A percentile compares a stretch with the other conserved stretches of the same genome.
Evolutionary conservation across 1,140 invertebrate species (phyloP).

Genomic region (Marisa cornuarietis): DNA sequence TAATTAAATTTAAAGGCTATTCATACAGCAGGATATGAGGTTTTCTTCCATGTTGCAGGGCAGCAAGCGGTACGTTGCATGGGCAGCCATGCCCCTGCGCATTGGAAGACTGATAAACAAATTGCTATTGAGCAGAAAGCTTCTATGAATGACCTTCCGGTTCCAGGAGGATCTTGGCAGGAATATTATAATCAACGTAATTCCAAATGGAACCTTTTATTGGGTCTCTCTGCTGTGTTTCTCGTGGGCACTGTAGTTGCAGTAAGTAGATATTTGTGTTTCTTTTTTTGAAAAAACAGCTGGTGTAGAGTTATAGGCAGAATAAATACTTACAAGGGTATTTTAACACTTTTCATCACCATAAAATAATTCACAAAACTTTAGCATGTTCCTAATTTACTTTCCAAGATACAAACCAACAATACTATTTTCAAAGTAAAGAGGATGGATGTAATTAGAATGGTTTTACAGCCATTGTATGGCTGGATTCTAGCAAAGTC

Average conservation of each 20-base stretch:
- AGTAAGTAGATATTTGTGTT: constrained; percentile 32
- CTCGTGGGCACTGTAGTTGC: constrained; percentile 24
- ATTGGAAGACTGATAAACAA: constrained; percentile 41
- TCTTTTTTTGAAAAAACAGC: no score
- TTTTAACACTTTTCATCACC: neutral
- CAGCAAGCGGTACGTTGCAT: constrained; percentile 31
- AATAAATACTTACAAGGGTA: neutral
- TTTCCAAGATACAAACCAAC: no score
- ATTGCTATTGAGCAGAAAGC: constrained; percentile 39
- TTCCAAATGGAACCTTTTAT: constrained; percentile 34
- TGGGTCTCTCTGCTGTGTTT: constrained; percentile 11
- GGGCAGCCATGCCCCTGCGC: constrained; percentile 37
- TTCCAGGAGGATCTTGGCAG: constrained; percentile 54
- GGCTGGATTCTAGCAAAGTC: no score
- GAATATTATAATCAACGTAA: constrained; percentile 38
- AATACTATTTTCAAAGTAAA: no score
- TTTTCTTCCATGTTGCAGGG: constrained; percentile 10
- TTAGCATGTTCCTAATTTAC: no score
- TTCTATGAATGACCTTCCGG: constrained; percentile 48
- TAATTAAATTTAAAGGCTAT: no score
- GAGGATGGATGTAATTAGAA: no score
- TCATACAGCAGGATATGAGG: neutral
- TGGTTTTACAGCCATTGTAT: no score
- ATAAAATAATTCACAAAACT: neutral
- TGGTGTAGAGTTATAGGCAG: neutral